Base-by-base conservation (phyloP, 1,140 invertebrate genomes). In the Procambarus virginalis region DNA sequence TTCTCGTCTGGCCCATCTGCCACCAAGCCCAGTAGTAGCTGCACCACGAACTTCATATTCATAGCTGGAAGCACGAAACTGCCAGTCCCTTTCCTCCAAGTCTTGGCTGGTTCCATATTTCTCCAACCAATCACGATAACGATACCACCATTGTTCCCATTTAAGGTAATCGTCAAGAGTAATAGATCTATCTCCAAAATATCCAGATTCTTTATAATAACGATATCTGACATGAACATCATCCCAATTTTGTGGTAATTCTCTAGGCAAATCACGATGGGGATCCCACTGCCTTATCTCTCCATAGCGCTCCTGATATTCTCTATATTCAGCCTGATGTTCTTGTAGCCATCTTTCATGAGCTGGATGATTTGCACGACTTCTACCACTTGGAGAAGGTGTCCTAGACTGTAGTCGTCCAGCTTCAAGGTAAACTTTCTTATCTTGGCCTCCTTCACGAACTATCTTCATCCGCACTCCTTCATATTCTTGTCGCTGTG, bases 61-160 rank as follows among this genome's bases (percentile, higher is more conserved):
- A 76, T 89, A 89, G 34, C 82, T 83, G 22, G 81, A 83, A 49
- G 81, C 75, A 14, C 88, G 80, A 70, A 84, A 89, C 75, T 89
- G 88, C 88, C 88, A 89, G 64, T 89, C 88, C 34, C 88, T 84
- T 17, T 89, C 88, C 45, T 89, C 88, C 6, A 84, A 20, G 9
- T 89, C 88, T 34, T 89, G 88, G 73, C 83, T 75, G 17, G 80
- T 82, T 14, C 91, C 91, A 83, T 97, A 97, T 51, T 96, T 96
- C 93, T 97, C 97, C 89, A 97, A 94, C 97, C 97, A 98, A 94
- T 97, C 97, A 94, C 97, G 96, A 94, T 98, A 98, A 93, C 97
- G 97, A 94, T 97, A 97, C 97, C 97, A 98, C 97, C 97, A 98
- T 94, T 97, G 97, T 94, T 98, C 97, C 97, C 97, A 98, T 93